Evolutionary conservation across 2,888 invertebrate genomes (phyloP), one percentile per base, ranked within the genome.

Genomic region (Oscheius sp.): DNA sequence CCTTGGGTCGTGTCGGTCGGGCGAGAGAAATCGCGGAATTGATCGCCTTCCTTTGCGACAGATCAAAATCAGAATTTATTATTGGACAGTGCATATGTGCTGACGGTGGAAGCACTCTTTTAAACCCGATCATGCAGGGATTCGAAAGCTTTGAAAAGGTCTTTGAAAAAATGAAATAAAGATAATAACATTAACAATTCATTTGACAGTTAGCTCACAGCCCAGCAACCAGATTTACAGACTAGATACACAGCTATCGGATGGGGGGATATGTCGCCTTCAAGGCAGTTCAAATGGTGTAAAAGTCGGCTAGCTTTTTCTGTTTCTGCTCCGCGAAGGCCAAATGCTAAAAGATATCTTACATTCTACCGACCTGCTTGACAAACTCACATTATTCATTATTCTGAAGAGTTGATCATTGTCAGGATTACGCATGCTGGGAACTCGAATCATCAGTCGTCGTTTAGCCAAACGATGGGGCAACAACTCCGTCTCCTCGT

Each of bases 1-100:
- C 59, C 14, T 26, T 59, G 26, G 59, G 59, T 24, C 24, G 59
- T 24, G 44, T 59, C 28, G 59, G 59, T 1, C 41, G 30, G 9
- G 44, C 59, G 1, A 44, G 41, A 14, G 68, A 73, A 8, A 68
- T 73, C 32, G 70, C 73, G 2, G 49, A 66, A 17, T 24, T 63
- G 14, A 69, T 73, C 36, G 68, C 57, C 0, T 73, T 71, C 20
- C 36, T 73, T 41, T 68, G 68, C 2, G 73, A 73, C 57, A 33
- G 68, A 14, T 51, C 61, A 5, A 49, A 66, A 12, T 71, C 68
- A n/a, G 68, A 32, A 22, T 73, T 47, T 38, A 73, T 73, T 14
- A 41, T 73, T 12, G 73, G 73, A n/a, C 70, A 70, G 33, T 57
- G 50, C 2, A 56, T 73, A 26, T 51, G 64, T 2, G 68, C 47